A percentile compares a stretch with the other conserved stretches of the same genome.
Evolutionary conservation across 1,140 invertebrate species (phyloP).

Genomic region (Brachionus rotundiformis): DNA sequence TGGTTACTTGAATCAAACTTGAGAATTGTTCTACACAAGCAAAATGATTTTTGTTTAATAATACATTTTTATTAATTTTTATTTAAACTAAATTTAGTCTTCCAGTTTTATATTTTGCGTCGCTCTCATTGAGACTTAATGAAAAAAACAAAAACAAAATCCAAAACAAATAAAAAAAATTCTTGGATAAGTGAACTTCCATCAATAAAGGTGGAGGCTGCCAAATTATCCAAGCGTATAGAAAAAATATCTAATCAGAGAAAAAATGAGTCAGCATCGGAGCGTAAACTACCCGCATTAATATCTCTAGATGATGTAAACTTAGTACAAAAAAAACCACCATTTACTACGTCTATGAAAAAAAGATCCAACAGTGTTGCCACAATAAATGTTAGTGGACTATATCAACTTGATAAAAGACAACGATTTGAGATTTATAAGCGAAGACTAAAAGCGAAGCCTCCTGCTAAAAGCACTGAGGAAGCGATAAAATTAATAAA

Average conservation of each 20-base stretch:
- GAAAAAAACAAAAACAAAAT: constrained; percentile 34
- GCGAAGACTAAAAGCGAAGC: constrained; percentile 5
- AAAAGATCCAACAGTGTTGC: constrained; percentile 32
- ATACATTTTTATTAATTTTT: neutral
- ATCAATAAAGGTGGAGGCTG: neutral
- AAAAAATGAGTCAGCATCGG: neutral
- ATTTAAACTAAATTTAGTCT: neutral
- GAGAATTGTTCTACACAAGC: neutral
- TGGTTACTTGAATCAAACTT: neutral
- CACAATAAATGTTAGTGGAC: neutral
- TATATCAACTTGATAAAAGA: constrained; percentile 42
- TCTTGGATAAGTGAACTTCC: neutral
- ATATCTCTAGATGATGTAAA: neutral
- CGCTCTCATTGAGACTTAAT: neutral
- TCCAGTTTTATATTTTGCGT: neutral
- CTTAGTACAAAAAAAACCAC: neutral
- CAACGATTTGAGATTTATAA: constrained; percentile 45
- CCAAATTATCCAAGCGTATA: constrained; percentile 5
- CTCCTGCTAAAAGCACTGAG: constrained; percentile 16
- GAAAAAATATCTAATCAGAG: constrained; percentile 2
- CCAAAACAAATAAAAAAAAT: constrained; percentile 2
- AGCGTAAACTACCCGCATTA: neutral
- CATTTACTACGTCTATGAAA: constrained; percentile 1
- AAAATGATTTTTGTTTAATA: neutral
- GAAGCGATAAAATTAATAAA: constrained; percentile 42